Evolutionary conservation across 1,140 invertebrate species (phyloP), one percentile per base, ranked within the genome.

Genomic region (Drosophila insularis): DNA sequence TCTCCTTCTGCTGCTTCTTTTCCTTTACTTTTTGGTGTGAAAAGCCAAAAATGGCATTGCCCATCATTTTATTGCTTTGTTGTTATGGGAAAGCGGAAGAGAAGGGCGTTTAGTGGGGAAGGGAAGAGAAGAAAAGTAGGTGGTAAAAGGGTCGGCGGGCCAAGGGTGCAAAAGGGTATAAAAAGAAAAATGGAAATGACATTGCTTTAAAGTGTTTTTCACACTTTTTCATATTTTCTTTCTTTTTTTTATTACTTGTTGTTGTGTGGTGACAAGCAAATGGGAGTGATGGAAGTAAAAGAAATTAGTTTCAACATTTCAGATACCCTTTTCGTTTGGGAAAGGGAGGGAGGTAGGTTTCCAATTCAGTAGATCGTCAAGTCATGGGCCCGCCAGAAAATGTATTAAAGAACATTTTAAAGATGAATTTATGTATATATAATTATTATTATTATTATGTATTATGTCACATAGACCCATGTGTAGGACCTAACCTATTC

Each of bases 31-130:
- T 84, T 67, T 64, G 67, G 74, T 81, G 81, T 78, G 82, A 81
- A 86, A 81, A 87, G 63, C 78, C 78, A 78, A 81, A 87, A 81
- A 82, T 81, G 79, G 79, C 68, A 87, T 79, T 75, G 75, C 66
- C 75, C 79, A 81, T 81, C 75, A 87, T 87, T 86, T 86, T 87
- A 86, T 86, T 72, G 81, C 75, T 68, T 85, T 81, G 78, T 61
- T 58, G 85, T 72, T 72, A 39, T 55, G 63, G 55, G 10, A 13
- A 8, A 35, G 35, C 5, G 50, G 14, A 13, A 37, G 35, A 2
- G 3, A 2, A 21, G 43, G 35, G 35, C 32, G 32, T 46, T 10
- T 10, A 50, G 1, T n/a, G 32, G 1, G 17, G 32, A 5, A 27
- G 27, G 27, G 4, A 27, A 27, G 4, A 27, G 27, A 6, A 27